These are phyloP conservation scores for Pyrrhosoma nymphula DNA, from an alignment of 2,888 invertebrate species.

Conservation along the genomic window DNA sequence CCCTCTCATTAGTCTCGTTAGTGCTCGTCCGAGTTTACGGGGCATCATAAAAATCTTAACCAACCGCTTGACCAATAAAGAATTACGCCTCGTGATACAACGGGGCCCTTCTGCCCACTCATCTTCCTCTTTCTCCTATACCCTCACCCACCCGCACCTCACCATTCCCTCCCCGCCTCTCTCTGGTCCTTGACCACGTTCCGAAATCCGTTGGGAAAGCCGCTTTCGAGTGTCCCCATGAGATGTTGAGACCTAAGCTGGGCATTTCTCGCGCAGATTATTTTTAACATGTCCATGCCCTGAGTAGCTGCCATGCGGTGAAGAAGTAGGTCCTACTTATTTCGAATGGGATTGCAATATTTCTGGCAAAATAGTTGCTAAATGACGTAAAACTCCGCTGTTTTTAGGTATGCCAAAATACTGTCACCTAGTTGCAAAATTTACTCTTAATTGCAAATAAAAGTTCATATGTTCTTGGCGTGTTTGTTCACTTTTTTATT, in stretches of 20 bases:
- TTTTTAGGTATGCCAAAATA: no score
- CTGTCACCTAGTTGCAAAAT: no score
- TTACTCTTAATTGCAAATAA: no score
- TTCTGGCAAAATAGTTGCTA: no score
- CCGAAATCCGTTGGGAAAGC: not conserved
- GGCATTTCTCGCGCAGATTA: not conserved
- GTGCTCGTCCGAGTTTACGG: slow-evolving; percentile 3
- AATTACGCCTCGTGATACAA: slow-evolving; percentile 9
- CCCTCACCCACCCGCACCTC: no score
- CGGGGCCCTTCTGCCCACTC: not conserved
- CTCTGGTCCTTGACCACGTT: not conserved
- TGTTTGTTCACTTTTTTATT: no score
- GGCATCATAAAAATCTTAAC: not conserved
- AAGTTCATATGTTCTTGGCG: no score
- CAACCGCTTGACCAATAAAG: not conserved
- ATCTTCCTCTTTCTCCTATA: no score
- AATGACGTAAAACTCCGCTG: no score
- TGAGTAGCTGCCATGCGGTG: not conserved
- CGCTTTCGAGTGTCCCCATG: slow-evolving; percentile 9
- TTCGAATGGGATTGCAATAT: no score
- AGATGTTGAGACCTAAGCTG: not conserved
- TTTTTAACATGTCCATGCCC: not conserved
- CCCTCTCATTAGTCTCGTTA: not conserved
- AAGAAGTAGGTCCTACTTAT: not conserved
- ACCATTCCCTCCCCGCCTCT: not conserved